phyloP scores from a whole-genome alignment of 2,797 vertebrate species.

The Mallotus villosus region DNA sequence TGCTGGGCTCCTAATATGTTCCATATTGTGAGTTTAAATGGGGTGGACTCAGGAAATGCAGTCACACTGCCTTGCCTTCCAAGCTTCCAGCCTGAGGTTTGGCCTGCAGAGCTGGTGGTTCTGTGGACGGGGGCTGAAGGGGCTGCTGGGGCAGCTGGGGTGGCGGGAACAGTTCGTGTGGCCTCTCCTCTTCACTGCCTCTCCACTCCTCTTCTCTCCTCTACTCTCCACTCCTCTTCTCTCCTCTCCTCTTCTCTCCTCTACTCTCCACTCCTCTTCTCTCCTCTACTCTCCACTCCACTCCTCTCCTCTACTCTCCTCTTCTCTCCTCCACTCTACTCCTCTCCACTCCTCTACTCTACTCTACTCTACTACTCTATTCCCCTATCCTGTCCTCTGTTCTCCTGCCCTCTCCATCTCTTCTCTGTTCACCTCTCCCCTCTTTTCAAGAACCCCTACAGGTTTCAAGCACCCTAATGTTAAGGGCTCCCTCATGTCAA shows the following conservation, averaged over 20 bases:
- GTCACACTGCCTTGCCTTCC: slow-evolving; percentile 77
- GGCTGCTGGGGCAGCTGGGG: slow-evolving; percentile 61
- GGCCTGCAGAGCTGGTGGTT: slow-evolving; percentile 68
- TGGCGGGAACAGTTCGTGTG: slow-evolving; percentile 68
- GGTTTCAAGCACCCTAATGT: neutral
- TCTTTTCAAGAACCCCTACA: neutral
- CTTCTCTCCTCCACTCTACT: slow-evolving; percentile 1
- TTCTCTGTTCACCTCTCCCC: neutral
- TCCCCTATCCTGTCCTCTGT: too few species aligned
- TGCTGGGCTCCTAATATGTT: slow-evolving; percentile 77
- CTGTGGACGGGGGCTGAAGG: slow-evolving; percentile 68
- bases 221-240: slow-evolving; percentile 51
- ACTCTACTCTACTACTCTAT: neutral
- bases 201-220: slow-evolving; percentile 32
- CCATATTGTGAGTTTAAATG: slow-evolving; percentile 85
- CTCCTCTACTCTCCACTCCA: neutral
- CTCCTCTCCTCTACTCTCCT: neutral
- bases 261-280: neutral
- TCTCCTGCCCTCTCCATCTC: neutral
- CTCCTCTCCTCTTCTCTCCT: slow-evolving; percentile 17
- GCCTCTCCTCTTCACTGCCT: slow-evolving; percentile 55
- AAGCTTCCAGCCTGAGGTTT: slow-evolving; percentile 77
- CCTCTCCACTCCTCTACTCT: neutral
- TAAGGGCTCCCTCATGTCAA: neutral
- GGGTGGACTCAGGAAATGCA: slow-evolving; percentile 80